Percentiles rank a stretch among this genome's conserved stretches.
Evolutionary conservation across 1,140 invertebrate species (phyloP).

Genomic region (Globodera rostochiensis): DNA sequence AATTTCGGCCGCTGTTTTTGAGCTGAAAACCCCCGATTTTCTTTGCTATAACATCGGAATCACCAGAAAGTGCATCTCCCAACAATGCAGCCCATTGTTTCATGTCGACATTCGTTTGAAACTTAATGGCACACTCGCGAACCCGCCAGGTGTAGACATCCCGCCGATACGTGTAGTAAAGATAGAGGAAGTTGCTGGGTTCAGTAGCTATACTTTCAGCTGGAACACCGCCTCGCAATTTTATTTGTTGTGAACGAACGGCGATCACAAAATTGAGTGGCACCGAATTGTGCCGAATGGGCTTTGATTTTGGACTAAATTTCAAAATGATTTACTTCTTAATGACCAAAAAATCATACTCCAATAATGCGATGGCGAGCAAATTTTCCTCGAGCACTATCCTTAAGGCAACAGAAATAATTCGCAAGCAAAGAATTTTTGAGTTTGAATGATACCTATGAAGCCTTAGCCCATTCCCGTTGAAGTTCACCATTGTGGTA

Average conservation of each 20-base stretch:
- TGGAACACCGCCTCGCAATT: slow-evolving; percentile 19
- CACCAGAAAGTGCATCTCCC: slow-evolving; percentile 39
- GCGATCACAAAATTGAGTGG: slow-evolving; percentile 19
- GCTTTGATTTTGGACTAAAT: slow-evolving; percentile 24
- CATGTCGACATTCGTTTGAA: slow-evolving; percentile 49
- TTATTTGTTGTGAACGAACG: slow-evolving; percentile 18
- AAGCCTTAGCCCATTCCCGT: too few relatives aligned
- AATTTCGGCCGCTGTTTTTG: slow-evolving; percentile 73
- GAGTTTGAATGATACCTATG: too few relatives aligned
- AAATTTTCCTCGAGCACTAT: neutral
- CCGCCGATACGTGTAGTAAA: slow-evolving; percentile 49
- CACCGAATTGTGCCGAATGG: slow-evolving; percentile 14
- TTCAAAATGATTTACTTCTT: neutral
- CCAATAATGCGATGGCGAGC: slow-evolving; percentile 6
- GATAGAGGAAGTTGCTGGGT: slow-evolving; percentile 40
- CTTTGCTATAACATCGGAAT: neutral
- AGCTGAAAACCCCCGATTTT: slow-evolving; percentile 66
- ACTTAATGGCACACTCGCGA: slow-evolving; percentile 45
- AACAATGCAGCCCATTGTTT: slow-evolving; percentile 47
- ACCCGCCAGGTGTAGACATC: slow-evolving; percentile 53
- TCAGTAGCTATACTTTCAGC: neutral
- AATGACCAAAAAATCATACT: neutral
- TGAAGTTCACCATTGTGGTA: too few relatives aligned
- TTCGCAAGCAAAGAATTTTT: too few relatives aligned
- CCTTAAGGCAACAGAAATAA: too few relatives aligned